These are phyloP conservation scores for Aricia artaxerxes DNA, from an alignment of 2,888 invertebrate genomes.

Conservation along the genomic window DNA sequence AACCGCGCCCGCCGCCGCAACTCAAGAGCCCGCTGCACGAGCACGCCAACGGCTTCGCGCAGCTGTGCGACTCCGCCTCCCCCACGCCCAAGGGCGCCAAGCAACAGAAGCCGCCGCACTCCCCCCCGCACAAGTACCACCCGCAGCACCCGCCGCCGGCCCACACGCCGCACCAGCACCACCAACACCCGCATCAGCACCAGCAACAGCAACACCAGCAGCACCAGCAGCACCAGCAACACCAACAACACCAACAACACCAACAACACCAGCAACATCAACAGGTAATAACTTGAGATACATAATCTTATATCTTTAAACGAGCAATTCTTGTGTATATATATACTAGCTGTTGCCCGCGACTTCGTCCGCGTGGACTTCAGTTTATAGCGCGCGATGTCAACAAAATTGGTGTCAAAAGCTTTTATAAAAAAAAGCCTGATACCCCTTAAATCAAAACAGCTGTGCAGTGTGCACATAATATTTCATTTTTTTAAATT, in stretches of 20 bases:
- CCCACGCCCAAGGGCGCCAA: constrained; percentile 74
- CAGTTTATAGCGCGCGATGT: no score
- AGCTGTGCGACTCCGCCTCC: constrained; percentile 82
- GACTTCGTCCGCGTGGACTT: no score
- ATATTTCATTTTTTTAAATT: no score
- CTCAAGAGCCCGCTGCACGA: constrained; percentile 81
- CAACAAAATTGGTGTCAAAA: no score
- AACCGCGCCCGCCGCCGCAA: constrained; percentile 63
- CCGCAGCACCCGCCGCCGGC: constrained; percentile 63
- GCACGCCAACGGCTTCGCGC: constrained; percentile 76
- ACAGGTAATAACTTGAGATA: constrained; percentile 11
- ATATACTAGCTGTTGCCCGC: no score
- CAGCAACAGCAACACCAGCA: constrained; percentile 46
- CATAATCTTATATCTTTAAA: no score
- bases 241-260: constrained; percentile 26
- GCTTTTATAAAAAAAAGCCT: no score
- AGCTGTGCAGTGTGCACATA: no score
- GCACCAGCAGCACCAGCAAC: constrained; percentile 46
- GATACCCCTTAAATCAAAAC: no score
- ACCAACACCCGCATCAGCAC: constrained; percentile 48
- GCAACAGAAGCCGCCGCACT: constrained; percentile 70
- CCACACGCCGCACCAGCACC: constrained; percentile 65
- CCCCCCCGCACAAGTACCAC: constrained; percentile 76
- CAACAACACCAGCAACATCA: constrained; percentile 31
- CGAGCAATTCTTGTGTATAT: no score